Conservation (phyloP, 1,140 invertebrate genomes). For the Spodoptera litura region DNA sequence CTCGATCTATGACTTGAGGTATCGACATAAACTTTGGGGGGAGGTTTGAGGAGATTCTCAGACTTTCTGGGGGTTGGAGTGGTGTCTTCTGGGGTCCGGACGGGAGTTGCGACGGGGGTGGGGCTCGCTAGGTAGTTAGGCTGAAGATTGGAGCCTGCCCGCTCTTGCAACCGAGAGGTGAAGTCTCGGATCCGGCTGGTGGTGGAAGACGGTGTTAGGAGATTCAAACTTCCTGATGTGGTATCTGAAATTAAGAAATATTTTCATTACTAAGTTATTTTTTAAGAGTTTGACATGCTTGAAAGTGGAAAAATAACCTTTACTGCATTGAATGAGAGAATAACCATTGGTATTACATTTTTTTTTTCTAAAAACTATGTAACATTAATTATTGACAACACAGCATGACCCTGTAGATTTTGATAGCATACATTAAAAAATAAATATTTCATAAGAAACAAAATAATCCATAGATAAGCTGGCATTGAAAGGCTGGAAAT, state of each 20-base stretch:
- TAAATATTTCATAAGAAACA: slow-evolving; percentile 1
- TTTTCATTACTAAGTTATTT: background rate
- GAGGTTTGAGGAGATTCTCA: slow-evolving; percentile 79
- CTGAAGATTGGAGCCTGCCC: slow-evolving; percentile 75
- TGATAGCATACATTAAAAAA: background rate
- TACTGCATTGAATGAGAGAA: too few relatives aligned
- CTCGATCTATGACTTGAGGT: slow-evolving; percentile 75
- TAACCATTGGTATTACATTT: too few relatives aligned
- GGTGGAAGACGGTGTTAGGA: slow-evolving; percentile 87
- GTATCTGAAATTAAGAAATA: slow-evolving; percentile 76
- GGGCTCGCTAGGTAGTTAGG: slow-evolving; percentile 61
- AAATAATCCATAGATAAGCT: slow-evolving; percentile 3
- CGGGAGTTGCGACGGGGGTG: slow-evolving; percentile 66
- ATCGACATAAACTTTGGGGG: slow-evolving; percentile 75
- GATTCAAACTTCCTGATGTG: slow-evolving; percentile 86
- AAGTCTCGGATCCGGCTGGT: slow-evolving; percentile 87
- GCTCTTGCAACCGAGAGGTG: slow-evolving; percentile 86
- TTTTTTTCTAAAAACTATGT: too few relatives aligned
- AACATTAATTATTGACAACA: background rate
- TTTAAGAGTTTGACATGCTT: background rate
- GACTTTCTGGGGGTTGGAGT: slow-evolving; percentile 71
- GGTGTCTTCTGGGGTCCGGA: slow-evolving; percentile 71
- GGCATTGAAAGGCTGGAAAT: background rate
- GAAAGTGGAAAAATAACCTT: too few relatives aligned
- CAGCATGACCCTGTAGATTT: slow-evolving; percentile 17